Evolutionary conservation across 2,113 vertebrate genomes (phyloP), one percentile per base, ranked within the genome.

Genomic region (Ceyx cyanopectus): DNA sequence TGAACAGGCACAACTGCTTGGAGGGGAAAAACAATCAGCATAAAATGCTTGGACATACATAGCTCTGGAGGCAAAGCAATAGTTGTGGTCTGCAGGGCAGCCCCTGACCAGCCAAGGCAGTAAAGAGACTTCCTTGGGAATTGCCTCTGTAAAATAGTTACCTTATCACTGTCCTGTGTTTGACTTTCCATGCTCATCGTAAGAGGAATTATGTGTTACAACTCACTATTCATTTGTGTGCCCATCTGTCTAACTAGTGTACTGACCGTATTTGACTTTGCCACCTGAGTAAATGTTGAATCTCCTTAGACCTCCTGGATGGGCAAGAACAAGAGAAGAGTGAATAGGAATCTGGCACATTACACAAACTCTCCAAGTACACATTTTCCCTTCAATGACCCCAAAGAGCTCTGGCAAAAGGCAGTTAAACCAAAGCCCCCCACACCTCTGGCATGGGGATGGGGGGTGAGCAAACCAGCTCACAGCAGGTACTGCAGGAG

Each of bases 401-500:
- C 13, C 85, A 48, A 45, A 82, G 53, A 45, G n/a, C 56, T 72
- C 58, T 54, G 69, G 41, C 45, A 92, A 85, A 50, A 3, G 45
- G n/a, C 0, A 1, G 34, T 50, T 10, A n/a, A 43, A 56, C 27
- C 2, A 1, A 56, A 76, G 22, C 24, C 27, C 48, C 21, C 29
- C 65, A 46, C 57, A 3, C 15, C 57, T n/a, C 41, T 19, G 1
- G 7, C 1, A 3, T 2, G 20, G 43, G n/a, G 41, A 3, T 11
- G 19, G 20, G 50, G 46, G 32, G 30, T 1, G 5, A 76, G 81
- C 24, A 76, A 53, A 61, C 0, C 32, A 51, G 24, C 18, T 63
- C 6, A 12, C 8, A 11, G 58, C 24, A 50, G 56, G 18, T 4
- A 2, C 58, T 6, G 54, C 57, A 29, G 40, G 30, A 56, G 40